Evolutionary conservation across 1,140 invertebrate species (phyloP).

Genomic region (Eufriesea mexicana): DNA sequence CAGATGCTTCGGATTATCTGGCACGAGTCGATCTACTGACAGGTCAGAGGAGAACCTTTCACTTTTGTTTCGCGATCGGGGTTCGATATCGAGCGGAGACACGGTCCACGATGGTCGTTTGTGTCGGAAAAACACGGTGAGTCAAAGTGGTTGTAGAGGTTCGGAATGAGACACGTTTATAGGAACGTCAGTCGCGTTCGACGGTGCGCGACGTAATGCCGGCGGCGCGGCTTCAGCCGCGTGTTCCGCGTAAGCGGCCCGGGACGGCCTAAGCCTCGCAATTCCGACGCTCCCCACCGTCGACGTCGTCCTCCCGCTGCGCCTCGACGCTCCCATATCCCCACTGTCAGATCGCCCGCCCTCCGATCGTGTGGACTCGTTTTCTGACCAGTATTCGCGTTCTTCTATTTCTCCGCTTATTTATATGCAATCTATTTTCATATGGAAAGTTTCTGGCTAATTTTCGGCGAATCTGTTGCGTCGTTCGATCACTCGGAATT

Average conservation of each 20-base stretch:
- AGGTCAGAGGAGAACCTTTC: not conserved
- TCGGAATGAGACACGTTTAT: slow-evolving; percentile 9
- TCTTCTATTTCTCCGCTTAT: slow-evolving; percentile 21
- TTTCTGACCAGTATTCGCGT: slow-evolving; percentile 15
- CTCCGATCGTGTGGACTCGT: slow-evolving; percentile 47
- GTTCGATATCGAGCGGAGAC: not conserved
- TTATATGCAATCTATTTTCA: not conserved
- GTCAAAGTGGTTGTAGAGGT: not conserved
- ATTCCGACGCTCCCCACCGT: slow-evolving; percentile 57
- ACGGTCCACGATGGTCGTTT: not conserved
- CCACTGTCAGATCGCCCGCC: slow-evolving; percentile 38
- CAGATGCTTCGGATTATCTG: not conserved
- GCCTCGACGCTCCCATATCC: slow-evolving; percentile 37
- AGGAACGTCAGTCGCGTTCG: slow-evolving; percentile 78
- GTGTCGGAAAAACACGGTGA: not conserved
- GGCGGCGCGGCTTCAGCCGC: slow-evolving; percentile 70
- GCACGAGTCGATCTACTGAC: slow-evolving; percentile 7
- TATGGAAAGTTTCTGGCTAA: not conserved
- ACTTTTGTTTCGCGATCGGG: slow-evolving; percentile 9
- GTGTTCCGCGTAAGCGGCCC: slow-evolving; percentile 75
- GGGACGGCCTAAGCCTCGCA: slow-evolving; percentile 68
- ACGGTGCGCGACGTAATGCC: slow-evolving; percentile 81
- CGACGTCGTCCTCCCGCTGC: slow-evolving; percentile 57
- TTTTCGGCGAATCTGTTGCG: not conserved
- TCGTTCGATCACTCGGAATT: not conserved